A percentile compares a stretch with the other conserved stretches of the same genome.
These are phyloP conservation scores for Noctua janthina DNA, from an alignment of 2,888 invertebrate genomes.

Conservation along the genomic window DNA sequence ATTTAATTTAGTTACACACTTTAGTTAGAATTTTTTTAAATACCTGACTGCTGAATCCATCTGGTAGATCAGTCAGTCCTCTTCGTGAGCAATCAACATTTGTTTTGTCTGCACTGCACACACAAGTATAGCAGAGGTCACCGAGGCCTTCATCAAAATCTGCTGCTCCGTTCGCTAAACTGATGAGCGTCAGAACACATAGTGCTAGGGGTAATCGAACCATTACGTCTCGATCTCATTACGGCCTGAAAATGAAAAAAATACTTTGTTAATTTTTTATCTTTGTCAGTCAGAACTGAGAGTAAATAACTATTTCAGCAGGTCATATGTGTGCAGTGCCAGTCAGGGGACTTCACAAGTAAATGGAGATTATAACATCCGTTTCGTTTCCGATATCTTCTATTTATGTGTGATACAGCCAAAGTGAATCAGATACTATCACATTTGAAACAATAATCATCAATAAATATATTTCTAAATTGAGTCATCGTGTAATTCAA, in stretches of 20 bases:
- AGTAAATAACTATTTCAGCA: neutral
- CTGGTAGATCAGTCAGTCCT: slow-evolving; percentile 85
- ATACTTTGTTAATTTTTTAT: neutral
- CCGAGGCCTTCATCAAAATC: slow-evolving; percentile 76
- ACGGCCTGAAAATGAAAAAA: slow-evolving; percentile 79
- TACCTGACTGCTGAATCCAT: slow-evolving; percentile 82
- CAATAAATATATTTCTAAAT: neutral
- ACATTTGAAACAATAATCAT: slow-evolving; percentile 30
- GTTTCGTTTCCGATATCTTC: slow-evolving; percentile 7
- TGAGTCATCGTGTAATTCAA: slow-evolving; percentile 32
- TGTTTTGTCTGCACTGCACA: slow-evolving; percentile 78
- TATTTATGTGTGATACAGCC: neutral
- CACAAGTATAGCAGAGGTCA: slow-evolving; percentile 81
- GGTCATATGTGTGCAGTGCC: neutral
- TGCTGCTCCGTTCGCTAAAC: slow-evolving; percentile 72
- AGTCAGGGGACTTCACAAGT: neutral
- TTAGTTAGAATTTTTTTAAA: neutral
- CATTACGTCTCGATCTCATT: slow-evolving; percentile 85
- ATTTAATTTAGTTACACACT: neutral
- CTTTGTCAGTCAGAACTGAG: neutral
- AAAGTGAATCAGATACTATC: slow-evolving; percentile 28
- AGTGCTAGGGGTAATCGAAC: slow-evolving; percentile 70
- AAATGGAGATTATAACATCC: neutral
- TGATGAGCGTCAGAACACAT: slow-evolving; percentile 73
- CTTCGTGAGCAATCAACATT: slow-evolving; percentile 84